Evolutionary conservation across 92 coral and sea anemone species (phyloP).

Genomic region (Epizoanthus scotinus): DNA sequence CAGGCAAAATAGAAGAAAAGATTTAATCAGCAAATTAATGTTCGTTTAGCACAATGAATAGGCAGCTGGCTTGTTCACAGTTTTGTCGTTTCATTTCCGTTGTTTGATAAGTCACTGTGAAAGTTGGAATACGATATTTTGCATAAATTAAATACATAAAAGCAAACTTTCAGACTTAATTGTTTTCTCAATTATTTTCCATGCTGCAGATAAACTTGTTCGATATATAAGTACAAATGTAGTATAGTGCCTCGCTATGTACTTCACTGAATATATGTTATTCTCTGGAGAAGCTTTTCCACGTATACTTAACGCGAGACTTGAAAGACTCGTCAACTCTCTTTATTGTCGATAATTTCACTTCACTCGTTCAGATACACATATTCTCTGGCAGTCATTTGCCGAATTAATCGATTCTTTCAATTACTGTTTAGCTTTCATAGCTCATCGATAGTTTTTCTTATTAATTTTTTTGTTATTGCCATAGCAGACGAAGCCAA

Average conservation of each 20-base stretch:
- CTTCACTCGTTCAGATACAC: no score
- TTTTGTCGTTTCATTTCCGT: constrained; percentile 10
- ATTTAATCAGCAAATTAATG: constrained; percentile 27
- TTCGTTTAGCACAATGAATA: not conserved
- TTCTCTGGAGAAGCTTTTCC: no score
- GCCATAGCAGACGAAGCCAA: no score
- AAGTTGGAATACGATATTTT: constrained; percentile 4
- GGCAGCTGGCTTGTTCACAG: constrained; percentile 36
- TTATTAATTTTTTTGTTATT: no score
- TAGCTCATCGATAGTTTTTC: no score
- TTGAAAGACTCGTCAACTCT: no score
- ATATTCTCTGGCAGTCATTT: no score
- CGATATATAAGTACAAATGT: not conserved
- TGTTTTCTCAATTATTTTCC: not conserved
- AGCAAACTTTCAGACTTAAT: not conserved
- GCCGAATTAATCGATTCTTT: no score
- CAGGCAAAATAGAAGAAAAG: not conserved
- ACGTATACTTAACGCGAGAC: no score
- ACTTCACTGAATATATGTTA: no score
- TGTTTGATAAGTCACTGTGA: not conserved
- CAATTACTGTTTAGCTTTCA: no score
- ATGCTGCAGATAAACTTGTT: not conserved
- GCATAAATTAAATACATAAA: not conserved
- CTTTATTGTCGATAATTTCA: no score
- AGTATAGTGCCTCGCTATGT: not conserved